Conservation (phyloP, 2,888 invertebrate genomes). For the Lamproptera curius region DNA sequence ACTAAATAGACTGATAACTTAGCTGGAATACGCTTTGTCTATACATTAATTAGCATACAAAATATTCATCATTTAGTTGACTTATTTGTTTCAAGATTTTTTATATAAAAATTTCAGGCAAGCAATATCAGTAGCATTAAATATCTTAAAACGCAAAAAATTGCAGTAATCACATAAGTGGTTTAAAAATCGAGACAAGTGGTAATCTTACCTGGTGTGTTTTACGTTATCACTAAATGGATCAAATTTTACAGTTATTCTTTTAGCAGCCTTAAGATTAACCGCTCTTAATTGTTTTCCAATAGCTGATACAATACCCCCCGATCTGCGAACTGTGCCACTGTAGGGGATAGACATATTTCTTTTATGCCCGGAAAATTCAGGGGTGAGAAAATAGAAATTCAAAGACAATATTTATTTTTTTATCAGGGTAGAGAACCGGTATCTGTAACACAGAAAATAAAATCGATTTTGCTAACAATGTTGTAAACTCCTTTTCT, state of each 20-base stretch:
- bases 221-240: conserved; percentile 87
- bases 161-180: neutral
- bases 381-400: conserved; percentile 26
- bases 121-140: no score
- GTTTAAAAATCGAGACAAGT: neutral
- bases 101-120: no score
- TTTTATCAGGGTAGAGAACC: neutral
- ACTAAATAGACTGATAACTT: no score
- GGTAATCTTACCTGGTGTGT: conserved; percentile 71
- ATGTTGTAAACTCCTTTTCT: no score
- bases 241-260: conserved; percentile 89
- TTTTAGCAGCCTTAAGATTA: conserved; percentile 88
- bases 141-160: no score
- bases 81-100: no score
- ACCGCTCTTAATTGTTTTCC: conserved; percentile 83
- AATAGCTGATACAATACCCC: conserved; percentile 85
- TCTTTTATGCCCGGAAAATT: conserved; percentile 30
- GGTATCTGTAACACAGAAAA: no score
- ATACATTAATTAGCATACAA: no score
- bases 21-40: no score
- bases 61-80: no score
- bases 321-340: conserved; percentile 81
- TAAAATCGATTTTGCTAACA: no score
- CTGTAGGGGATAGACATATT: conserved; percentile 86
- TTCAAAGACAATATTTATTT: conserved; percentile 1